These are phyloP conservation scores for Platyscapa corneri DNA, from an alignment of 1,140 invertebrate genomes.

Conservation along the genomic window DNA sequence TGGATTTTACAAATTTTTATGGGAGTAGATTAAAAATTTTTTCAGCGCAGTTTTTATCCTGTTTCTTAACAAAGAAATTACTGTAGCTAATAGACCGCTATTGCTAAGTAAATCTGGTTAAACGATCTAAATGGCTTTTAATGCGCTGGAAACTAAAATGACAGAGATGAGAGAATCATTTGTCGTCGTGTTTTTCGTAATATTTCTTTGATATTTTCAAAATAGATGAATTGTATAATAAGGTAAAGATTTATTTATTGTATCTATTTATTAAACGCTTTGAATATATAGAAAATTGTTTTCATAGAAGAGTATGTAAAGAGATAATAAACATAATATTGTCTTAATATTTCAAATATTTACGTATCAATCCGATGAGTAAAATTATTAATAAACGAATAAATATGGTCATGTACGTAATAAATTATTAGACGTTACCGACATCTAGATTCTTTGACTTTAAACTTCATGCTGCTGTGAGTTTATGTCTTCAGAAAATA, in stretches of 20 bases:
- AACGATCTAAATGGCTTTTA: not conserved
- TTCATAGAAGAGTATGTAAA: too few relatives aligned
- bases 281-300: too few relatives aligned
- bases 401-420: too few relatives aligned
- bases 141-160: not conserved
- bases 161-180: not conserved
- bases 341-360: too few relatives aligned
- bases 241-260: not conserved
- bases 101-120: not conserved
- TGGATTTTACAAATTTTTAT: not conserved
- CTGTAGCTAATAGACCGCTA: not conserved
- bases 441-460: not conserved
- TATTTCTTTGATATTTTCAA: too few relatives aligned
- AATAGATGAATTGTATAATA: not conserved
- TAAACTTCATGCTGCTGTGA: not conserved
- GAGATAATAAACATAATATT: too few relatives aligned
- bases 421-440: too few relatives aligned
- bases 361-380: too few relatives aligned
- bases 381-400: too few relatives aligned
- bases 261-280: not conserved
- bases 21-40: not conserved
- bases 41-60: not conserved
- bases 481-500: not conserved
- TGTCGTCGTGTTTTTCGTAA: too few relatives aligned
- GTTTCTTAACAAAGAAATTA: not conserved